Base-by-base conservation (phyloP, 2,888 invertebrate genomes). In the Metallyticus violacea region DNA sequence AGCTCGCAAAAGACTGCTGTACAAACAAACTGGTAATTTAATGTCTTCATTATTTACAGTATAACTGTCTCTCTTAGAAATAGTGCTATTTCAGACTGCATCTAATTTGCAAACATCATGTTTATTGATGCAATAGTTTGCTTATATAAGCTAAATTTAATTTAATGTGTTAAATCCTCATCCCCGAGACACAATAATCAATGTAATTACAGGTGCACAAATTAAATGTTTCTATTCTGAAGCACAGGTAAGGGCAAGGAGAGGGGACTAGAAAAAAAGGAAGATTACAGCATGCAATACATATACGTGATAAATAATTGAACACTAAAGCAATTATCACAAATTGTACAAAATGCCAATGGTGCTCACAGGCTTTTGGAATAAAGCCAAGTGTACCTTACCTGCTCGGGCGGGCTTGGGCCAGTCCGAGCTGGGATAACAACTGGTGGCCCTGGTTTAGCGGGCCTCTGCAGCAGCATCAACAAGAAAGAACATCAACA, bases 371-470 rank as follows among this genome's bases (percentile, higher is more conserved):
- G n/a, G n/a, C 40, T 62, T 7, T 15, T 62, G 15, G 27, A 6
- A 6, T 25, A 1, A 26, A 7, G 26, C 26, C 7, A 26, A 81
- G 30, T 30, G 30, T 29, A 90, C 90, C 91, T 94, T 93, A 94
- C 94, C 94, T 94, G 94, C 91, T 94, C 94, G 90, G 93, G 91
- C 90, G 93, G 92, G 88, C 88, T 89, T 87, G 90, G 89, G 84
- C 89, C 89, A 91, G 93, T 84, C 82, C 86, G 91, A 91, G 93
- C 92, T 91, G 93, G 93, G 91, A 92, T 92, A 91, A 92, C 91
- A 91, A 92, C 92, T 91, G 92, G 91, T 91, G 92, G 92, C 92
- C 93, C 92, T 90, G 92, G 92, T 92, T 93, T 93, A 90, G 92
- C 90, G 89, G 92, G 91, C 92, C 93, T 93, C 92, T 93, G 93